Evolutionary conservation across 1,140 invertebrate species (phyloP), one percentile per base, ranked within the genome.

Genomic region (Drosophila bipectinata): DNA sequence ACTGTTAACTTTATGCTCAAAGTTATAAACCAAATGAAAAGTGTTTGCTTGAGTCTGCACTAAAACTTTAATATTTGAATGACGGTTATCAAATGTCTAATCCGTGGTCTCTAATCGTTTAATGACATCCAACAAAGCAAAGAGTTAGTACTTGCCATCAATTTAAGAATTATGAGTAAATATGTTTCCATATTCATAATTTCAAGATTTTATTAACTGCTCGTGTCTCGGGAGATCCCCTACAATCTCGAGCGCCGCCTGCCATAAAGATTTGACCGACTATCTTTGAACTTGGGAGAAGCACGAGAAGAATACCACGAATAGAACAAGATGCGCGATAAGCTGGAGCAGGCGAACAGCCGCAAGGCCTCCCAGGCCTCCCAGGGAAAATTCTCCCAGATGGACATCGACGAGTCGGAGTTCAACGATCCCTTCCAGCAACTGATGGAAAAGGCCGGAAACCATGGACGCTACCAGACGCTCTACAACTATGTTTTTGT

Each of bases 381-480:
- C 44, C 44, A 47, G 37, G 48, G 56, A 14, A 72, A 30, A 3
- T 56, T 88, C 1, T 30, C 67, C 12, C 72, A 88, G 47, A 83
- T 88, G 83, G 83, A 88, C 14, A 2, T 82, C 0, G 80, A 83
- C 30, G 82, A 83, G n/a, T 89, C 90, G 14, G 87, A 84, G 55
- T 69, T 83, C 34, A 91, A 91, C 32, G 92, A 93, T 75, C 90
- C 87, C 3, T 94, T 93, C 72, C 93, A 94, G 60, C 79, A 91
- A 8, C 61, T 94, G 8, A 91, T 94, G 77, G 82, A 92, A 32
- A 90, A 92, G 39, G 92, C 93, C 0, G 93, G 94, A 14, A 92
- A 93, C 57, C 91, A 93, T 79, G 93, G 93, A 1, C 87, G 81
- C 37, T 94, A 92, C 62, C 94, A 94, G 69, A 92, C 87, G 12